Conservation (phyloP, 37 sponge, comb jelly and placozoan species). For the Aphrocallistes beatrix region DNA sequence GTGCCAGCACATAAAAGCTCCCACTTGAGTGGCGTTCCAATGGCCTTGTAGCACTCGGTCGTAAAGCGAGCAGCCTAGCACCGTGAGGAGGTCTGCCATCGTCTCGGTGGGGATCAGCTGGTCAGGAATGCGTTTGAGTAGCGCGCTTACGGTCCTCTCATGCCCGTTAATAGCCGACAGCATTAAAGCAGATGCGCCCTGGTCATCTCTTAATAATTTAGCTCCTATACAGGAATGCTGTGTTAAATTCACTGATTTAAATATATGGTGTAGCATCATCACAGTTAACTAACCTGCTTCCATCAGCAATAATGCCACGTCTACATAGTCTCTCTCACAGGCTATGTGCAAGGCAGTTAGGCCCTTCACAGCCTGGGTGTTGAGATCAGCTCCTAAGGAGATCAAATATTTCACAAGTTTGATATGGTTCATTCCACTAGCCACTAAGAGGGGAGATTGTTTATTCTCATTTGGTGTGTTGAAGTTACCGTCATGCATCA, state of each 20-base stretch:
- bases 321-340: not conserved
- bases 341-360: slow-evolving; percentile 7
- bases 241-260: not conserved
- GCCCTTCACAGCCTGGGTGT: not conserved
- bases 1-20: not conserved
- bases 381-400: not conserved
- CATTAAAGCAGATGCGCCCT: not conserved
- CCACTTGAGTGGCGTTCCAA: not conserved
- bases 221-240: not conserved
- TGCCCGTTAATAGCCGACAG: not conserved
- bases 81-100: not conserved
- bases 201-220: not conserved
- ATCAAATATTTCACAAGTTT: not conserved
- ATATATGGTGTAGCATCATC: not conserved
- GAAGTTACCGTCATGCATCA: not conserved
- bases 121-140: not conserved
- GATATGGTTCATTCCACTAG: not conserved
- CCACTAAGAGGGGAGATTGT: not conserved
- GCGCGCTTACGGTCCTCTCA: not conserved
- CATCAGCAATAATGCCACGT: not conserved
- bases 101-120: not conserved
- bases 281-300: not conserved
- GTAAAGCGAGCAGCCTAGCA: not conserved
- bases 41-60: not conserved
- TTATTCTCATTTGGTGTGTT: not conserved